Conservation (phyloP, 2,797 vertebrate species). For the Okamejei kenojei region DNA sequence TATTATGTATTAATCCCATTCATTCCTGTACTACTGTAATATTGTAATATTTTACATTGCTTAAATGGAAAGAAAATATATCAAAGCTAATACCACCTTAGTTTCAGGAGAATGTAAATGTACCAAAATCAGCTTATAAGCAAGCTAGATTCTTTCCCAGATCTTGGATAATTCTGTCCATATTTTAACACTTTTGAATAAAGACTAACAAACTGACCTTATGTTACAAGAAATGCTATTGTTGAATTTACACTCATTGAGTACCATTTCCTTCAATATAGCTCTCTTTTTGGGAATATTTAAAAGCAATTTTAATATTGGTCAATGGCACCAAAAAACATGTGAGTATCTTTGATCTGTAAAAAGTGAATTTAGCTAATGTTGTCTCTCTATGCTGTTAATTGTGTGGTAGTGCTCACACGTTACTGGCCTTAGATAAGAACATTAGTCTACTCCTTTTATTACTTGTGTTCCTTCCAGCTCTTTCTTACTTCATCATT, state of each 20-base stretch:
- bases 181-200: not conserved
- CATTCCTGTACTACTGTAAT: not conserved
- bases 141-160: not conserved
- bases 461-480: too few species aligned
- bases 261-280: not conserved
- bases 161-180: not conserved
- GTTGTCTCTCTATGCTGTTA: too few species aligned
- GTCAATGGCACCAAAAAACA: not conserved
- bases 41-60: not conserved
- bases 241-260: not conserved
- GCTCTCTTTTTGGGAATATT: not conserved
- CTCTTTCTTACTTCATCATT: too few species aligned
- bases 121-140: not conserved
- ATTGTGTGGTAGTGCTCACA: too few species aligned
- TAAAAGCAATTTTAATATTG: not conserved
- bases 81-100: not conserved
- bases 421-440: too few species aligned
- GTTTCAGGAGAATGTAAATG: not conserved
- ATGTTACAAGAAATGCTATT: not conserved
- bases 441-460: too few species aligned
- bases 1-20: not conserved
- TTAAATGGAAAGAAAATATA: not conserved
- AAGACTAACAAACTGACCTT: not conserved
- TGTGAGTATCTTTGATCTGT: not conserved
- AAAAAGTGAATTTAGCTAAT: not conserved